These are phyloP conservation scores for Gadus macrocephalus DNA, from an alignment of 2,113 vertebrate genomes.

Conservation along the genomic window DNA sequence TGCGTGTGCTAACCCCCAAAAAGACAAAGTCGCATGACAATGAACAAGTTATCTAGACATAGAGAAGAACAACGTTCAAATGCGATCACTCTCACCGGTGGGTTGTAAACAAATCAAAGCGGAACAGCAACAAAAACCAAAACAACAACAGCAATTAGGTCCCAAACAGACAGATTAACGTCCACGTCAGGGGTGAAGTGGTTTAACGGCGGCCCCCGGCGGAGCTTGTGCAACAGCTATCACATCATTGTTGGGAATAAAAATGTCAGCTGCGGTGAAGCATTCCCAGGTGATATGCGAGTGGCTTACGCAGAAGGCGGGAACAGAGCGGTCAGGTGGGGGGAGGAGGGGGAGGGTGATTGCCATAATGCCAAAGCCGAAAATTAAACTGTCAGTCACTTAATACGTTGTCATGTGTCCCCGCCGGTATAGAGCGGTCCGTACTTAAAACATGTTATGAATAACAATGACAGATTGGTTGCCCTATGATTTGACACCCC, in stretches of 20 bases:
- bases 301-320: background rate
- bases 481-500: slow-evolving; percentile 28
- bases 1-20: background rate
- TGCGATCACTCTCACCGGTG: background rate
- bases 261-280: slow-evolving; percentile 39
- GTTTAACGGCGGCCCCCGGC: slow-evolving; percentile 5
- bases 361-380: slow-evolving; percentile 36
- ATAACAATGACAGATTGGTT: slow-evolving; percentile 47
- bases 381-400: slow-evolving; percentile 68
- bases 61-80: background rate
- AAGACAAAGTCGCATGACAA: background rate
- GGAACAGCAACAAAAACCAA: background rate
- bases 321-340: slow-evolving; percentile 7
- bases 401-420: slow-evolving; percentile 23
- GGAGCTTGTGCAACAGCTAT: slow-evolving; percentile 14
- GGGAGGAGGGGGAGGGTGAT: slow-evolving; percentile 8
- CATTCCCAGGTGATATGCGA: background rate
- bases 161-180: slow-evolving; percentile 11
- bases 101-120: background rate
- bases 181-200: background rate
- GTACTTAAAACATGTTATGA: slow-evolving; percentile 46
- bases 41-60: background rate
- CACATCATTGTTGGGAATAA: slow-evolving; percentile 30
- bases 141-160: background rate
- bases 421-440: slow-evolving; percentile 6